Percentiles rank a stretch among this genome's conserved stretches.
These are phyloP conservation scores for Odocoileus virginianus DNA, from an alignment of 2,113 vertebrate species.

Conservation along the genomic window DNA sequence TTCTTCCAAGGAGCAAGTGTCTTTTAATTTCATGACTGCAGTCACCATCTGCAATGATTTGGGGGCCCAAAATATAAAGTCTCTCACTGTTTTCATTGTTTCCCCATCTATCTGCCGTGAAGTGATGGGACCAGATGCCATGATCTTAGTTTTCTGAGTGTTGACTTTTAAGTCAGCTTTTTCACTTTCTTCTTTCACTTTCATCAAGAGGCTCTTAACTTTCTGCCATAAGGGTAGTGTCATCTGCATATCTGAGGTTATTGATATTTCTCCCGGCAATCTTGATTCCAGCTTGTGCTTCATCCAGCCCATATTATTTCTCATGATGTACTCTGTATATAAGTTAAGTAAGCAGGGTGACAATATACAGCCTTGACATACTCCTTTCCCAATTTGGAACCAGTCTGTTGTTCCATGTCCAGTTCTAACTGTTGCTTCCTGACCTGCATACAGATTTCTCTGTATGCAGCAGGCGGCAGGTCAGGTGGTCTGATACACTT, in stretches of 20 bases:
- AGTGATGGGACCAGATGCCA: not conserved
- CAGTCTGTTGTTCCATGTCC: not conserved
- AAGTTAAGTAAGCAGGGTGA: not conserved
- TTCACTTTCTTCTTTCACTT: not conserved
- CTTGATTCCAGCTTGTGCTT: not conserved
- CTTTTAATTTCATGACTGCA: not conserved
- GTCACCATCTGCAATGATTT: not conserved
- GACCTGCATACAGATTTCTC: not conserved
- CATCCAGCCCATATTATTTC: not conserved
- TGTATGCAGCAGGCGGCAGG: not conserved
- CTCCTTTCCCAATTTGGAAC: not conserved
- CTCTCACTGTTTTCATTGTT: not conserved
- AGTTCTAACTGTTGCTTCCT: not conserved
- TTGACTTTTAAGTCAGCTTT: not conserved
- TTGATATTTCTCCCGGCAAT: not conserved
- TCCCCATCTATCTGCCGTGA: not conserved
- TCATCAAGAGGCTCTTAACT: not conserved
- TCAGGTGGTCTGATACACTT: not conserved
- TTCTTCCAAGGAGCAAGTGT: not conserved
- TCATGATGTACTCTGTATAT: not conserved
- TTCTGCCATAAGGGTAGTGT: not conserved
- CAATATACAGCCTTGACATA: not conserved
- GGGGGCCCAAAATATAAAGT: fast-evolving
- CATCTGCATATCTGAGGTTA: not conserved
- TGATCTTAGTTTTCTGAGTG: not conserved